A percentile compares a stretch with the other conserved stretches of the same genome.
phyloP scores from a whole-genome alignment of 2,113 vertebrate species.

The Puntigrus tetrazona region DNA sequence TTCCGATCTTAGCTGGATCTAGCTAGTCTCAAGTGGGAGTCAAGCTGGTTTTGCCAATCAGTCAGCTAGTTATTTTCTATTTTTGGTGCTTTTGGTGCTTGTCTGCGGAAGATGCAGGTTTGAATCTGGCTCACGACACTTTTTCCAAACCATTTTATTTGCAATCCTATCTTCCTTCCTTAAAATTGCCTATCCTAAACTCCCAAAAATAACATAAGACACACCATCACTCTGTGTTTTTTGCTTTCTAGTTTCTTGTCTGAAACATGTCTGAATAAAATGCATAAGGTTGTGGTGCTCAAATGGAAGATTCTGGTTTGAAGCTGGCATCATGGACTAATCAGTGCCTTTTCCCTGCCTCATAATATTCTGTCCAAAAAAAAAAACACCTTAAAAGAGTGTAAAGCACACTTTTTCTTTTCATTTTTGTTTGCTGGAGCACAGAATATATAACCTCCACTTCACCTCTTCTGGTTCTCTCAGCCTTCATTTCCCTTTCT shows the following conservation, averaged over 20 bases:
- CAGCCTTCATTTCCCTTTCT: conserved; percentile 31
- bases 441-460: not conserved
- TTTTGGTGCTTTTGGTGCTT: not conserved
- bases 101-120: not conserved
- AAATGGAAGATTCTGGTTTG: not conserved
- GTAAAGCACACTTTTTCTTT: conserved; percentile 16
- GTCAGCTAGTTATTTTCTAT: not conserved
- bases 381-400: conserved; percentile 12
- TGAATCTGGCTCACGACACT: not conserved
- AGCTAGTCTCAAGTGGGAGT: not conserved
- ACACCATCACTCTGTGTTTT: too few species aligned
- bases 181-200: too few species aligned
- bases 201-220: too few species aligned
- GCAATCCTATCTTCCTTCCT: too few species aligned
- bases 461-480: conserved; percentile 29
- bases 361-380: not conserved
- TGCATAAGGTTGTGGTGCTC: not conserved
- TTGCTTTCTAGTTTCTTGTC: too few species aligned
- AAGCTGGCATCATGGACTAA: not conserved
- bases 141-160: too few species aligned
- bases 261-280: too few species aligned
- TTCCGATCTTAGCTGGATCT: not conserved
- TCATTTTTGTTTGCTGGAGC: not conserved
- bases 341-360: not conserved
- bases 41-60: not conserved